Conservation (phyloP, 2,113 vertebrate species). For the Micromys minutus region DNA sequence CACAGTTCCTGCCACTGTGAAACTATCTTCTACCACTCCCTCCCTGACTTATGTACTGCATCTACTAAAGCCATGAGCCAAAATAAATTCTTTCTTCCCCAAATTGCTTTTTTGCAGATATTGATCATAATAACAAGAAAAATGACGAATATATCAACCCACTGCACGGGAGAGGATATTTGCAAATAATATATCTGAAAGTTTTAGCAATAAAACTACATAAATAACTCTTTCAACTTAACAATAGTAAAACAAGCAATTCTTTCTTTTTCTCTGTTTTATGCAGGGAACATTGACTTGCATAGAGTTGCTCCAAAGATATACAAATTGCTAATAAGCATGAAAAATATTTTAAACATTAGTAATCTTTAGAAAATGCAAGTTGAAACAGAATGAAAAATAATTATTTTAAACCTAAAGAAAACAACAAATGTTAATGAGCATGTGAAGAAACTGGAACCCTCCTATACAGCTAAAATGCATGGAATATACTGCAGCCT, state of each 20-base stretch:
- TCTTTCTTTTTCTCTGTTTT: not conserved
- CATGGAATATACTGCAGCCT: not conserved
- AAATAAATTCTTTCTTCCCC: not conserved
- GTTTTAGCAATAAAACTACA: constrained; percentile 3
- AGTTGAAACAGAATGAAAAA: constrained; percentile 14
- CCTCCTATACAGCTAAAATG: not conserved
- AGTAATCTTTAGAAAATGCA: not conserved
- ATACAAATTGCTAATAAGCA: not conserved
- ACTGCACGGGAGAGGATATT: not conserved
- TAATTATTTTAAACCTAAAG: not conserved
- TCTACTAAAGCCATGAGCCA: not conserved
- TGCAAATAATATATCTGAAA: constrained; percentile 5
- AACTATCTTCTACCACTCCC: not conserved
- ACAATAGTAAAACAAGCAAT: not conserved
- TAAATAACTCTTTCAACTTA: not conserved
- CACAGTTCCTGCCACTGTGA: not conserved
- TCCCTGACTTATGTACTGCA: too few species aligned
- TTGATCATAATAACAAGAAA: not conserved
- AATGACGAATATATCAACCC: not conserved
- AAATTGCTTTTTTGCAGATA: not conserved
- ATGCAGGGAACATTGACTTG: not conserved
- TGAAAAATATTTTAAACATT: not conserved
- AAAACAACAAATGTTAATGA: not conserved
- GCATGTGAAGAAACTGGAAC: not conserved
- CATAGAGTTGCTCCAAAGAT: constrained; percentile 14